phyloP scores from a whole-genome alignment of 2,113 vertebrate species.

The Albula glossodonta region DNA sequence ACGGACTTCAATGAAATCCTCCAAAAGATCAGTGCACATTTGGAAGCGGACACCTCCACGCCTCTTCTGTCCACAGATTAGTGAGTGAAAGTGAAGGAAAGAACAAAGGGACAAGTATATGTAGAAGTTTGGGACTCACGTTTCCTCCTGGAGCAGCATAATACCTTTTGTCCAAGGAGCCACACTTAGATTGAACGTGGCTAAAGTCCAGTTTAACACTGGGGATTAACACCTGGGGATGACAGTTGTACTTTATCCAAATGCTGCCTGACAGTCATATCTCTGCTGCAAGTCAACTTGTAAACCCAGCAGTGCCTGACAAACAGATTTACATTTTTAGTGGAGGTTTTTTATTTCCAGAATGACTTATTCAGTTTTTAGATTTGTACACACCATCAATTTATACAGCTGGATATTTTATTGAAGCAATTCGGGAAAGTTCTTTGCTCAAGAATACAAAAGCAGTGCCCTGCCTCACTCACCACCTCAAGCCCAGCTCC shows the following conservation, averaged over 20 bases:
- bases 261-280: constrained; percentile 4
- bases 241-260: constrained; percentile 43
- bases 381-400: too few relatives aligned
- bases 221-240: constrained; percentile 67
- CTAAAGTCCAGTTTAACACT: constrained; percentile 72
- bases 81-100: constrained; percentile 11
- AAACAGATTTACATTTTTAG: too few relatives aligned
- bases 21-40: not conserved
- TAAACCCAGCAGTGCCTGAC: not conserved
- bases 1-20: not conserved
- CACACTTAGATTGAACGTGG: constrained; percentile 70
- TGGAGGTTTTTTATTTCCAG: too few relatives aligned
- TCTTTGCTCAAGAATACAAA: too few relatives aligned
- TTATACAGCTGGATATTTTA: too few relatives aligned
- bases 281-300: not conserved
- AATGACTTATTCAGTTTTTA: too few relatives aligned
- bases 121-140: constrained; percentile 53
- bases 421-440: too few relatives aligned
- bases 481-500: too few relatives aligned
- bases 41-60: not conserved
- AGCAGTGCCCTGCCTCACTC: too few relatives aligned
- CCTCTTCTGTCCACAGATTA: not conserved
- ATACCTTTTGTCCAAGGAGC: constrained; percentile 67
- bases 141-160: constrained; percentile 62
- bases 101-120: constrained; percentile 29